Evolutionary conservation across 2,113 vertebrate genomes (phyloP).

Genomic region (Pseudorasbora parva): DNA sequence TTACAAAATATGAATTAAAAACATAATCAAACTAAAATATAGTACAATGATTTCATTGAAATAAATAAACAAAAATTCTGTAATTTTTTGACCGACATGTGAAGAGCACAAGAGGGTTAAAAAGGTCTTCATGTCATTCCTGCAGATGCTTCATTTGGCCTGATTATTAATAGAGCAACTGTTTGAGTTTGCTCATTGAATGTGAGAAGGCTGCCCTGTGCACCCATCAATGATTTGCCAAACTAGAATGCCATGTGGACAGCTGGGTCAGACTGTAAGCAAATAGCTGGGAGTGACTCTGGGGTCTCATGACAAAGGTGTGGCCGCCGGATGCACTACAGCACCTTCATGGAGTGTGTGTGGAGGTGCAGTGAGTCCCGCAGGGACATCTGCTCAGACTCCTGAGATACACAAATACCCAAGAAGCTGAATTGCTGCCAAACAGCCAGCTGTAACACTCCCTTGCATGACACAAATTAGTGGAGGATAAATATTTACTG

Average conservation of each 20-base stretch:
- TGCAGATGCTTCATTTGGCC: background rate
- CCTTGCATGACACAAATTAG: background rate
- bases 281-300: constrained; percentile 36
- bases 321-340: constrained; percentile 17
- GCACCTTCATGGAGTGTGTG: background rate
- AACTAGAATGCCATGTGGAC: constrained; percentile 6
- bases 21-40: too few species aligned
- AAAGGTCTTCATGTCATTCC: background rate
- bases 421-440: constrained; percentile 5
- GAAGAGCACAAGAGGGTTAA: background rate
- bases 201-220: background rate
- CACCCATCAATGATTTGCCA: background rate
- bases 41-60: too few species aligned
- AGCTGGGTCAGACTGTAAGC: constrained; percentile 3
- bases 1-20: too few species aligned
- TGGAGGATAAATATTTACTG: constrained; percentile 40
- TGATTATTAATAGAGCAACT: constrained; percentile 17
- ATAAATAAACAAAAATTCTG: too few species aligned
- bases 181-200: background rate
- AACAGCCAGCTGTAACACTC: background rate
- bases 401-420: constrained; percentile 35
- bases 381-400: constrained; percentile 54
- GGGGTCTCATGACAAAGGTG: background rate
- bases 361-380: background rate
- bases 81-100: too few species aligned